Percentiles rank a stretch among this genome's conserved stretches.
Conservation (phyloP, 2,113 vertebrate species). For the Poeciliopsis occidentalis region DNA sequence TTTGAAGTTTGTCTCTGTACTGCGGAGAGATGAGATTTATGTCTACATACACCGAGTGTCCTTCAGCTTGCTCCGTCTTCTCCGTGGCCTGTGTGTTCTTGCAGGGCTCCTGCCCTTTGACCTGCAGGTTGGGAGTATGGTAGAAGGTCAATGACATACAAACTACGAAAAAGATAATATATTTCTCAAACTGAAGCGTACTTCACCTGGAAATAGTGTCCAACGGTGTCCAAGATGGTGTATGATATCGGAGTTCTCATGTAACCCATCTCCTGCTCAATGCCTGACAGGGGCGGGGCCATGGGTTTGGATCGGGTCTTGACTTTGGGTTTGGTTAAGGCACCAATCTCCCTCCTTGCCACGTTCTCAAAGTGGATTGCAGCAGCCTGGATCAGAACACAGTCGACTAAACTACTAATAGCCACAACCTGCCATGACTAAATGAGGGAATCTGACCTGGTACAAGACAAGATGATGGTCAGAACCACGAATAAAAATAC, state of each 20-base stretch:
- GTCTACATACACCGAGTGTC: slow-evolving; percentile 61
- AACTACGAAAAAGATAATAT: background rate
- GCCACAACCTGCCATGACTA: too few relatives aligned
- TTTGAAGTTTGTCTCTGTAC: background rate
- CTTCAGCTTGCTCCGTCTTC: slow-evolving; percentile 35
- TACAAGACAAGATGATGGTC: too few relatives aligned
- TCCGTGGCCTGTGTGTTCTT: slow-evolving; percentile 36
- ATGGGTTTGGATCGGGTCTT: slow-evolving; percentile 69
- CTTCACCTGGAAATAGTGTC: slow-evolving; percentile 86
- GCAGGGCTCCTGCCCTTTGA: slow-evolving; percentile 38
- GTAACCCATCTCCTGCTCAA: slow-evolving; percentile 75
- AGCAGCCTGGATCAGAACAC: slow-evolving; percentile 77
- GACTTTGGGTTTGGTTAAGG: slow-evolving; percentile 71
- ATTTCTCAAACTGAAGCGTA: background rate
- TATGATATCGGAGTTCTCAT: slow-evolving; percentile 84
- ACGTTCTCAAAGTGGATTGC: slow-evolving; percentile 89
- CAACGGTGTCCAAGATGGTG: slow-evolving; percentile 82
- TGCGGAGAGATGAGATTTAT: background rate
- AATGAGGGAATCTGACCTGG: too few relatives aligned
- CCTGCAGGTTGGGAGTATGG: slow-evolving; percentile 24
- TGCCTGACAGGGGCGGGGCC: slow-evolving; percentile 62
- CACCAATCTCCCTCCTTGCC: slow-evolving; percentile 84
- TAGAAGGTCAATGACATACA: slow-evolving; percentile 7
- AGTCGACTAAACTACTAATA: background rate
- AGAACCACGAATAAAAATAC: too few relatives aligned